phyloP scores from a whole-genome alignment of 2,888 invertebrate species.

The Macrophya annulata region DNA sequence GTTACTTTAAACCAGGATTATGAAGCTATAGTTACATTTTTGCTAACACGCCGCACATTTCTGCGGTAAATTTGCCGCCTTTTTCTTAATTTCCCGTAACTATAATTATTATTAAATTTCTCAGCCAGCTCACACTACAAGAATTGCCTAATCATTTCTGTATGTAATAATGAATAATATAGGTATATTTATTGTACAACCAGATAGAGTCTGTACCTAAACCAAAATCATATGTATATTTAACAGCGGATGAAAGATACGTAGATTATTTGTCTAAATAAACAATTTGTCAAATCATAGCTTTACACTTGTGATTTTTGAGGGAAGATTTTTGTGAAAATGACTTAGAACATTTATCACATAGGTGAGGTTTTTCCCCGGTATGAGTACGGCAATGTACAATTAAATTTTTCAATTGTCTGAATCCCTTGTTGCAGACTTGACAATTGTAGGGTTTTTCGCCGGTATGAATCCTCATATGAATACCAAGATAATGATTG shows the following conservation, averaged over 20 bases:
- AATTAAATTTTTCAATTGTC: conserved; percentile 79
- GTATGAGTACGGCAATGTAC: conserved; percentile 84
- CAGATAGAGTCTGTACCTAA: no score
- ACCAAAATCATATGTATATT: not conserved
- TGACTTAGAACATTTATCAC: conserved; percentile 84
- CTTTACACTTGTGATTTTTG: conserved; percentile 82
- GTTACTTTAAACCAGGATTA: not conserved
- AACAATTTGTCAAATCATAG: not conserved
- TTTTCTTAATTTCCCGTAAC: not conserved
- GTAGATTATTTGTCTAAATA: not conserved
- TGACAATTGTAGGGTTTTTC: conserved; percentile 82
- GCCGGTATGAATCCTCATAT: conserved; percentile 81
- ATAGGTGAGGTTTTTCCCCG: conserved; percentile 84
- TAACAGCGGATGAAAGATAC: not conserved
- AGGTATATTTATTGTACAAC: no score
- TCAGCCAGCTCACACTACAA: not conserved
- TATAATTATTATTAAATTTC: not conserved
- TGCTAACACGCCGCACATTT: not conserved
- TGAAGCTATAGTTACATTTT: not conserved
- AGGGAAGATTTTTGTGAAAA: conserved; percentile 84
- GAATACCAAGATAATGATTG: conserved; percentile 82
- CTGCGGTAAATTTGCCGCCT: not conserved
- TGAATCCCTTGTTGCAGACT: conserved; percentile 81
- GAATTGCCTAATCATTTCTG: not conserved
- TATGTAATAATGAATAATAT: not conserved